Evolutionary conservation across 2,113 vertebrate species (phyloP).

Genomic region (Nansenia antarctica): DNA sequence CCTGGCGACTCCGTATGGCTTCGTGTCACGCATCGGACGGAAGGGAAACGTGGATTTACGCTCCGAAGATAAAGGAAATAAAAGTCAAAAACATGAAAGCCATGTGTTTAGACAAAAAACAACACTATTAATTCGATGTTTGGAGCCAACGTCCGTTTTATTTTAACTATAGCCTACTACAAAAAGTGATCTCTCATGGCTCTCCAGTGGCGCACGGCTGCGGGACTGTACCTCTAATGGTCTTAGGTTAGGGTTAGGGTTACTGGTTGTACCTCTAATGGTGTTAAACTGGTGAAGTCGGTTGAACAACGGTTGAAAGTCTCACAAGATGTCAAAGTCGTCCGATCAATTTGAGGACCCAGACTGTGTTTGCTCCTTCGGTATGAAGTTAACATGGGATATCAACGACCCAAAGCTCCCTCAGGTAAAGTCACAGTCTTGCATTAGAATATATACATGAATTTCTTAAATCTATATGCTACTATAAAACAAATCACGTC

Average conservation of each 20-base stretch:
- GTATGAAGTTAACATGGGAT: constrained; percentile 93
- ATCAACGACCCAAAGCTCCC: constrained; percentile 95
- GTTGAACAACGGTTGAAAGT: too few relatives aligned
- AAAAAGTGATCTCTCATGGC: not conserved
- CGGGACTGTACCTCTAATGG: not conserved
- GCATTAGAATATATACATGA: not conserved
- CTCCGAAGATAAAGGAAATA: not conserved
- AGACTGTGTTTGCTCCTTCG: constrained; percentile 56
- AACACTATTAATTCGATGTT: not conserved
- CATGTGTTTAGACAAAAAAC: not conserved
- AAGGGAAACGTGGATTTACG: constrained; percentile 24
- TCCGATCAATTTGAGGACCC: constrained; percentile 67
- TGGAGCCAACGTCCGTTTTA: not conserved
- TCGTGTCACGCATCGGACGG: constrained; percentile 22
- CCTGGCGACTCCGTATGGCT: constrained; percentile 3
- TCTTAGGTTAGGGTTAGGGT: too few relatives aligned
- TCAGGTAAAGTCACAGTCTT: constrained; percentile 75
- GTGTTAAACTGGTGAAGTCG: not conserved
- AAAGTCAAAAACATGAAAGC: not conserved
- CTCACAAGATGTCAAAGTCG: constrained; percentile 66
- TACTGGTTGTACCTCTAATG: not conserved
- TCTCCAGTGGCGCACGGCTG: not conserved
- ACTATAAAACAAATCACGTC: not conserved
- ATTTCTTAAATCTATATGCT: not conserved
- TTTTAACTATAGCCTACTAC: not conserved